These are phyloP conservation scores for Kryptolebias ocellatus DNA, from an alignment of 2,797 vertebrate species.

Conservation along the genomic window DNA sequence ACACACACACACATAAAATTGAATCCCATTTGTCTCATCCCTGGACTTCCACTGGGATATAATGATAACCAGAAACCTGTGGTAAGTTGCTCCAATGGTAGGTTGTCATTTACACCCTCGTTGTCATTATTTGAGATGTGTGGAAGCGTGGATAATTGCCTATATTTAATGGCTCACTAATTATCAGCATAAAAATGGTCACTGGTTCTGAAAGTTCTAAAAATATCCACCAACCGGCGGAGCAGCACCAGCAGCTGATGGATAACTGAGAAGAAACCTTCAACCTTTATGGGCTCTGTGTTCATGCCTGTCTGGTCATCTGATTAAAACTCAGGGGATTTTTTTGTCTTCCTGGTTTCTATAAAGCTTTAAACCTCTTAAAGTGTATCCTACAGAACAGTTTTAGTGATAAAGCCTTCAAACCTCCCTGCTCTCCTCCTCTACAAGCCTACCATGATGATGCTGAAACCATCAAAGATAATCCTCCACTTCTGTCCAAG, in stretches of 20 bases:
- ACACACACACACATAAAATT: slow-evolving; percentile 34
- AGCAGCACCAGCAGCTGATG: slow-evolving; percentile 28
- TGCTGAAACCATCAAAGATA: slow-evolving; percentile 5
- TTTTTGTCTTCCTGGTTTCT: slow-evolving; percentile 11
- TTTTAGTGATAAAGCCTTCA: slow-evolving; percentile 14
- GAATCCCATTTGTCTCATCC: slow-evolving; percentile 64
- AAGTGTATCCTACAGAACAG: slow-evolving; percentile 1
- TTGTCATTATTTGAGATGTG: slow-evolving; percentile 64
- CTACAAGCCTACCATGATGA: slow-evolving; percentile 10
- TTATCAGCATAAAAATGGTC: slow-evolving; percentile 63
- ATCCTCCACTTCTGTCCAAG: slow-evolving; percentile 12
- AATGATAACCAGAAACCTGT: slow-evolving; percentile 60
- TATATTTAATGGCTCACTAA: slow-evolving; percentile 66
- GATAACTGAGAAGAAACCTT: slow-evolving; percentile 19
- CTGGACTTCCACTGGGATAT: slow-evolving; percentile 48
- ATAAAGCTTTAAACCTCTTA: slow-evolving; percentile 38
- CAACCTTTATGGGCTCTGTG: slow-evolving; percentile 2
- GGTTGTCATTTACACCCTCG: slow-evolving; percentile 60
- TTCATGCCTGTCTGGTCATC: background rate
- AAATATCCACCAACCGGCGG: slow-evolving; percentile 55
- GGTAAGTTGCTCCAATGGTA: slow-evolving; percentile 57
- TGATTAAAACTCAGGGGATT: background rate
- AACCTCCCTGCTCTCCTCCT: slow-evolving; percentile 2
- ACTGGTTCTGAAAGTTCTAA: slow-evolving; percentile 44
- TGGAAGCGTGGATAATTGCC: slow-evolving; percentile 60